phyloP scores from a whole-genome alignment of 2,797 vertebrate species.

The Enteromius treurensis region DNA sequence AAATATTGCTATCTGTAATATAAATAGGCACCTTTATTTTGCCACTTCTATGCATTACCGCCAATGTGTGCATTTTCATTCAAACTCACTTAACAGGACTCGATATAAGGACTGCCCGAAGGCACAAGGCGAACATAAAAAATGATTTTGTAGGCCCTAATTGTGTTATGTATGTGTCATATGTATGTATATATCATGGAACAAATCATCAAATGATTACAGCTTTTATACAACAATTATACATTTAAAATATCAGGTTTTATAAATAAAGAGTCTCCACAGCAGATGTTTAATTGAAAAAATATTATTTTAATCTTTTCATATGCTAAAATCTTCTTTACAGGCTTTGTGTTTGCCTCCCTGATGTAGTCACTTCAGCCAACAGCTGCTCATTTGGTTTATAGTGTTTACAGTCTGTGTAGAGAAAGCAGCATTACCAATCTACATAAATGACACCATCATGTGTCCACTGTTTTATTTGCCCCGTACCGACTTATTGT shows the following conservation, averaged over 20 bases:
- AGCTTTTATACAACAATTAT: not conserved
- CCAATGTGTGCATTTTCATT: too few species aligned
- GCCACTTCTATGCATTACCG: too few species aligned
- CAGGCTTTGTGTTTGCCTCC: slow-evolving; percentile 2
- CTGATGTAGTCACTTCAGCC: not conserved
- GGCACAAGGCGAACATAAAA: too few species aligned
- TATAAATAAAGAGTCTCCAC: not conserved
- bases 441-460: slow-evolving; percentile 19
- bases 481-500: slow-evolving; percentile 37
- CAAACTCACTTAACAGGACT: too few species aligned
- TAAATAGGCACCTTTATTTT: too few species aligned
- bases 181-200: not conserved
- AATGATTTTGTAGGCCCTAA: too few species aligned
- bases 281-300: not conserved
- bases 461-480: slow-evolving; percentile 45
- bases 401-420: not conserved
- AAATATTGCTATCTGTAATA: too few species aligned
- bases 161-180: not conserved
- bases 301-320: not conserved
- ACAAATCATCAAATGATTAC: not conserved
- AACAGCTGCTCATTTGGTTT: slow-evolving; percentile 20
- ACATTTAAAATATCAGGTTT: not conserved
- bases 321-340: not conserved
- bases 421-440: slow-evolving; percentile 10
- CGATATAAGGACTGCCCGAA: too few species aligned